phyloP scores from a whole-genome alignment of 2,797 vertebrate species.

The Phyllotis vaccarum region DNA sequence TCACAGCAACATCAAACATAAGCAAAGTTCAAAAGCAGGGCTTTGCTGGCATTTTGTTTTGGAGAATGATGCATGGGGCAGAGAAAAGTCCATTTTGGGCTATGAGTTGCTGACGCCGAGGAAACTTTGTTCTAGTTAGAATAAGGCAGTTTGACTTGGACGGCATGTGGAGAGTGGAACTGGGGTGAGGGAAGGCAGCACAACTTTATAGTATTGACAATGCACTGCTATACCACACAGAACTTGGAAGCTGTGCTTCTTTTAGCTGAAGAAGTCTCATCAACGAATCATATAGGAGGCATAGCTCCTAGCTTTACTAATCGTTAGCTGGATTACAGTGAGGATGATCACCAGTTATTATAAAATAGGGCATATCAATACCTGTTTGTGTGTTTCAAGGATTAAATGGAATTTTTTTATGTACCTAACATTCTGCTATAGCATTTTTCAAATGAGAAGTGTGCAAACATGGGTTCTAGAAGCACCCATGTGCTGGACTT shows the following conservation, averaged over 20 bases:
- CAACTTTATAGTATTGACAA: constrained; percentile 21
- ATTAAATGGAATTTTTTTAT: background rate
- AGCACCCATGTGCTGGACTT: background rate
- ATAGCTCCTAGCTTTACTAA: background rate
- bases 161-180: background rate
- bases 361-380: background rate
- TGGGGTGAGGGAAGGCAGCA: background rate
- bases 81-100: constrained; percentile 47
- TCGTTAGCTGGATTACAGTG: background rate
- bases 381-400: background rate
- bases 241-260: background rate
- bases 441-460: background rate
- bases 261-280: constrained; percentile 1
- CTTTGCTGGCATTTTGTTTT: constrained; percentile 61
- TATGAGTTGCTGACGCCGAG: constrained; percentile 62
- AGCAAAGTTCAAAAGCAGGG: constrained; percentile 40
- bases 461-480: background rate
- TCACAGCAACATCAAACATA: constrained; percentile 14
- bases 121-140: constrained; percentile 69
- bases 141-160: constrained; percentile 59
- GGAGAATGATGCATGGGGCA: constrained; percentile 60
- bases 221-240: background rate
- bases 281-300: background rate
- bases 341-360: background rate
- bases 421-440: background rate